Evolutionary conservation across 2,113 vertebrate species (phyloP), one percentile per base, ranked within the genome.

Genomic region (Sinosuthora webbiana): DNA sequence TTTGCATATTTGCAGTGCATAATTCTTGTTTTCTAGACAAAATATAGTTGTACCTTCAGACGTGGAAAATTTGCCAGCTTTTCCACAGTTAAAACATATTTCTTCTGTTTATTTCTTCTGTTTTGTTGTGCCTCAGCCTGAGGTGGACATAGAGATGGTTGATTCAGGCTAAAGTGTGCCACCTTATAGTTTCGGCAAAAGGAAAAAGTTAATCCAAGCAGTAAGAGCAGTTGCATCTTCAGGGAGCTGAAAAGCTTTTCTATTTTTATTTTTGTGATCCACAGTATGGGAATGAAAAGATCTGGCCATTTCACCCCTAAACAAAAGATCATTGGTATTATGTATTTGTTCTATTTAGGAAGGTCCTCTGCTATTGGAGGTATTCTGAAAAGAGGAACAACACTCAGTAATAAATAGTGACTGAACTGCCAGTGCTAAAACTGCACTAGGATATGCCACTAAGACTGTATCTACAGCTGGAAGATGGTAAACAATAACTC

Each of bases 21-120:
- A 93, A 91, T 95, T 94, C n/a, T 93, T n/a, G n/a, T n/a, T n/a
- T n/a, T n/a, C n/a, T n/a, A n/a, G n/a, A n/a, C n/a, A 83, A 97
- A 97, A 92, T 94, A 68, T 13, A 70, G n/a, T n/a, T n/a, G n/a
- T n/a, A n/a, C n/a, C n/a, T n/a, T n/a, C n/a, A n/a, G n/a, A n/a
- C n/a, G n/a, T 96, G 81, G 63, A 95, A 85, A 82, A 69, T 70
- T 83, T 97, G 81, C 70, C 74, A 96, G 55, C 27, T 91, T 95
- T 97, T 95, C 41, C 37, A 52, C 84, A 90, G 80, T 92, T 42
- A 52, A 3, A 35, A 78, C 65, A 13, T 62, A 69, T n/a, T 60
- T 82, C 2, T 30, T 95, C 47, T 94, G 9, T 87, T 96, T 93
- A 69, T n/a, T 60, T 82, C 2, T 30, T 95, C 47, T 94, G 9